Percentiles rank a stretch among this genome's conserved stretches.
Conservation (phyloP, 37 sponge, comb jelly and placozoan species). For the Crambe crambe region DNA sequence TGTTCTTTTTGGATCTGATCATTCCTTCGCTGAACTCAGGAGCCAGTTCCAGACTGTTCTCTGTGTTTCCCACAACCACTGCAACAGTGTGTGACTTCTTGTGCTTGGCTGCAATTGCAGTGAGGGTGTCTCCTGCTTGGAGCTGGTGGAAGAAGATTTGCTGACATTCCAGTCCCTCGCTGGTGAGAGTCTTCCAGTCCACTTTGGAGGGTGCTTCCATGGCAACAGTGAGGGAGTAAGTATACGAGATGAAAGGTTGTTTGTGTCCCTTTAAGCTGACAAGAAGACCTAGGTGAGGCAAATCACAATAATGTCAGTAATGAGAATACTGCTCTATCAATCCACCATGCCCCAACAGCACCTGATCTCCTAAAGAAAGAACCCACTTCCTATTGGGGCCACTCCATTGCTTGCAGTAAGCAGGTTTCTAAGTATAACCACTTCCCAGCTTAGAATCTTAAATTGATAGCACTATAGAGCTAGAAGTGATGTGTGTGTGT, state of each 20-base stretch:
- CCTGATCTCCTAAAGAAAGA: no score
- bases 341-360: no score
- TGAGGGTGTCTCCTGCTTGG: conserved; percentile 27
- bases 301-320: neutral
- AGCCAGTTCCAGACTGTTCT: conserved; percentile 32
- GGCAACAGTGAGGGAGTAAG: conserved; percentile 29
- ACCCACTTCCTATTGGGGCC: no score
- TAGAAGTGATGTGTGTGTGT: no score
- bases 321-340: no score
- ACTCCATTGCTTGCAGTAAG: no score
- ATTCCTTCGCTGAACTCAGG: conserved; percentile 4
- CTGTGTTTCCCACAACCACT: conserved; percentile 30
- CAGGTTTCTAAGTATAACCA: no score
- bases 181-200: conserved; percentile 48
- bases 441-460: no score
- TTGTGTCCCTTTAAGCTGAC: conserved; percentile 41
- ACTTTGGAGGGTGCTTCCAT: conserved; percentile 4
- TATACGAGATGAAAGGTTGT: conserved; percentile 35
- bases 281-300: conserved; percentile 22
- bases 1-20: conserved; percentile 22
- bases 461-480: no score
- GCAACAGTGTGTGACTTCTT: conserved; percentile 24
- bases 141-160: conserved; percentile 51
- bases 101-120: conserved; percentile 6
- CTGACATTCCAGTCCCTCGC: conserved; percentile 37